Evolutionary conservation across 2,113 vertebrate species (phyloP), one percentile per base, ranked within the genome.

Genomic region (Ivindomyrus marchei): DNA sequence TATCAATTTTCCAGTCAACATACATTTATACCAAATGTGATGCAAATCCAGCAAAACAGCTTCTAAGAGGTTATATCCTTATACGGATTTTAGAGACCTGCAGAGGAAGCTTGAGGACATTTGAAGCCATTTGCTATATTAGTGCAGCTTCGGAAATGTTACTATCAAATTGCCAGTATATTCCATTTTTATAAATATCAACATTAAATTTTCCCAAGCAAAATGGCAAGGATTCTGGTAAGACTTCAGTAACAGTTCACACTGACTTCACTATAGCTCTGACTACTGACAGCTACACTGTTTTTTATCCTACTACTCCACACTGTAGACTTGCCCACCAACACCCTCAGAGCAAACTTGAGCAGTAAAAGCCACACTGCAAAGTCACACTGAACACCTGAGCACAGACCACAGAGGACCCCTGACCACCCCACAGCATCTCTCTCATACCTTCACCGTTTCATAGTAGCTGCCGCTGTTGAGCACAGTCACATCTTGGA

Each of bases 401-500:
- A 49, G 47, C n/a, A 17, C 31, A 47, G 80, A 46, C 19, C 39
- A 66, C 36, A 77, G 31, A 52, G 3, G 24, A 11, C 88, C 7
- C 21, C 46, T n/a, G 31, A 17, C 70, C 80, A n/a, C 21, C 13
- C 39, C 39, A 8, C 15, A 53, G 21, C 50, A 31, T 8, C 46
- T 46, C 39, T 19, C 1, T 3, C 27, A n/a, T 90, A 94, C 95
- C 95, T 95, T 94, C 3, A 95, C 93, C 42, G 90, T 93, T 90
- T 95, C 94, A 77, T 93, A 95, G 91, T 94, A 95, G 90, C 94
- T 94, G n/a, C 94, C 94, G 0, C 90, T 93, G 74, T n/a, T 94
- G 90, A 95, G 92, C 90, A 93, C 90, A 1, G 87, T 93, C 8
- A 83, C 39, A 0, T 92, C 84, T 52, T 90, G 92, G 88, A 94